Conservation (phyloP, 2,888 invertebrate genomes). For the Euzophera pinguis region DNA sequence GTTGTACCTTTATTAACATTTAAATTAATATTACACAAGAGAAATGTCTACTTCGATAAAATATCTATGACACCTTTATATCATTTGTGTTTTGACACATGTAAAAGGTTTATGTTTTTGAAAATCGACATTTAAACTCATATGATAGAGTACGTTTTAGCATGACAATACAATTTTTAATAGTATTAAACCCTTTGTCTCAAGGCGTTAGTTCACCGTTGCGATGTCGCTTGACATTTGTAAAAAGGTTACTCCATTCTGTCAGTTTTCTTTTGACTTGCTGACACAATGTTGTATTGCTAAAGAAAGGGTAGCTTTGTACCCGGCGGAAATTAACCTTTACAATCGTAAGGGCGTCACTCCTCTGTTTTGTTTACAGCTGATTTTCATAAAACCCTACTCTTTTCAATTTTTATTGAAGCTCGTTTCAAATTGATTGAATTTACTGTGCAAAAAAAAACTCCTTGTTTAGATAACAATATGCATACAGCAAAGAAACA, state of each 20-base stretch:
- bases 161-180: slow-evolving; percentile 37
- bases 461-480: slow-evolving; percentile 9
- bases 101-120: slow-evolving; percentile 36
- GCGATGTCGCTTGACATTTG: slow-evolving; percentile 71
- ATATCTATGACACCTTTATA: slow-evolving; percentile 50
- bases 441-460: slow-evolving; percentile 14
- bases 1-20: slow-evolving; percentile 66
- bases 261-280: slow-evolving; percentile 67
- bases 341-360: slow-evolving; percentile 37
- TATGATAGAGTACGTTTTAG: slow-evolving; percentile 49
- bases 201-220: slow-evolving; percentile 63
- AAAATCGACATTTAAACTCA: slow-evolving; percentile 41
- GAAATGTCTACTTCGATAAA: slow-evolving; percentile 55
- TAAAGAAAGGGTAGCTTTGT: slow-evolving; percentile 68
- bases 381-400: slow-evolving; percentile 13
- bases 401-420: slow-evolving; percentile 17
- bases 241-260: slow-evolving; percentile 70
- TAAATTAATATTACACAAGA: slow-evolving; percentile 60
- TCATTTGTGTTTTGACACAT: slow-evolving; percentile 39
- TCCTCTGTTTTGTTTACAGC: slow-evolving; percentile 13
- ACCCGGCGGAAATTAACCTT: slow-evolving; percentile 61
- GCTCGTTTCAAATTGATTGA: slow-evolving; percentile 17
- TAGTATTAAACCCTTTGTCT: slow-evolving; percentile 75
- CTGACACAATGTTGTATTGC: slow-evolving; percentile 61
- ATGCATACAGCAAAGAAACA: slow-evolving; percentile 27